phyloP scores from a whole-genome alignment of 2,888 invertebrate species.

The Caradrina kadenii region DNA sequence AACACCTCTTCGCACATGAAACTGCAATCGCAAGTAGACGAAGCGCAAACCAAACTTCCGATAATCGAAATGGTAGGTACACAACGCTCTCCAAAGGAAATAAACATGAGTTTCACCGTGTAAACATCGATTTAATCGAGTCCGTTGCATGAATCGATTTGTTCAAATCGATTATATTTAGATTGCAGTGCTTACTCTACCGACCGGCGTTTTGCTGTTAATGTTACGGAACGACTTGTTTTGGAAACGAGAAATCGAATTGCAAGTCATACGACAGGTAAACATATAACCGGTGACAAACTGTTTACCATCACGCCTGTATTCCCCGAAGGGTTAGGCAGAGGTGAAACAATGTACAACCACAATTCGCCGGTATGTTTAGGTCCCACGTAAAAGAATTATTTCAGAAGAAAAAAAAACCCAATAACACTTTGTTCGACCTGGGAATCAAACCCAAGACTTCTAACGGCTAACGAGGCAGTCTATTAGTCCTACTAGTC shows the following conservation, averaged over 20 bases:
- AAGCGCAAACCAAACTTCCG: constrained; percentile 19
- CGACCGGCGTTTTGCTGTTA: constrained; percentile 9
- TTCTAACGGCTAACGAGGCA: too few relatives aligned
- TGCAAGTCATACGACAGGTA: constrained; percentile 5
- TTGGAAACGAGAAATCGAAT: constrained; percentile 18
- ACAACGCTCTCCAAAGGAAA: constrained; percentile 42
- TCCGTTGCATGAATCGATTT: constrained; percentile 43
- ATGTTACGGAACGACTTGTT: constrained; percentile 31
- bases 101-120: constrained; percentile 40
- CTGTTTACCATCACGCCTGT: too few relatives aligned
- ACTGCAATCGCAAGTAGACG: constrained; percentile 31
- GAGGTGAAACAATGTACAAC: too few relatives aligned
- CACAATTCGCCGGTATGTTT: too few relatives aligned
- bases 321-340: too few relatives aligned
- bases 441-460: too few relatives aligned
- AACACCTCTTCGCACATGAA: constrained; percentile 11
- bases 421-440: too few relatives aligned
- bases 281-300: background rate
- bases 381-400: too few relatives aligned
- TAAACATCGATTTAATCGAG: constrained; percentile 53
- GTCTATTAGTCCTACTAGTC: too few relatives aligned
- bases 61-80: constrained; percentile 17
- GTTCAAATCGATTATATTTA: constrained; percentile 43
- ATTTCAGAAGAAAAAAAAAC: too few relatives aligned
- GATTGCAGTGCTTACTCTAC: constrained; percentile 19